Base-by-base conservation (phyloP, 2,888 invertebrate genomes). In the Orgyia antiqua region DNA sequence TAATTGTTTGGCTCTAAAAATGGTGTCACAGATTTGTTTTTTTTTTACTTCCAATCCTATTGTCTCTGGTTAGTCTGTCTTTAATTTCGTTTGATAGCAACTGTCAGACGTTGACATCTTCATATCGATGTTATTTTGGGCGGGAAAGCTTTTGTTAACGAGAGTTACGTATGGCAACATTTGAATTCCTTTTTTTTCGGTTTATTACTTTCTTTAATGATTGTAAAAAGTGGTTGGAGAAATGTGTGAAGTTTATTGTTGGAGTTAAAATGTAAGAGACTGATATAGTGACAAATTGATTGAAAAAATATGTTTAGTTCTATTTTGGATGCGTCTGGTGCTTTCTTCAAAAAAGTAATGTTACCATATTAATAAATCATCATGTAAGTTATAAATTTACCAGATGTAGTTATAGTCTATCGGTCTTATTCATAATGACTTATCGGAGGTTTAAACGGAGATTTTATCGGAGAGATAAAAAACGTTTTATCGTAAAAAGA, bases 51-150 rank as follows among this genome's bases (percentile, higher is more conserved):
- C 15, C 15, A 15, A 15, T 4, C 15, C 4, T 15, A 4, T 15
- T 15, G 4, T 15, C 15, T n/a, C n/a, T n/a, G n/a, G n/a, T n/a
- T n/a, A n/a, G 42, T 53, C 47, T 59, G 40, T 35, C 43, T 67
- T 63, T 72, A 68, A 63, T 60, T 65, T 55, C 37, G 59, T 56
- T 63, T 65, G 69, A 64, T 55, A 64, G 49, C 47, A 38, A 39
- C 40, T 66, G 69, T 72, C 62, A 49, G 63, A 52, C 58, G 54
- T 58, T 60, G 56, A 62, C 48, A 52, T 27, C 29, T 51, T 51
- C 42, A 50, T 48, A 60, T 55, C 51, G 45, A 38, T 35, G 51
- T 51, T 64, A 65, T 64, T 61, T 64, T 58, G 51, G 49, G 57
- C 20, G 29, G 12, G 20, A 38, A 51, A 42, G 41, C 44, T 42